Conservation (phyloP, 2,888 invertebrate genomes). For the Leptopilina myrica region DNA sequence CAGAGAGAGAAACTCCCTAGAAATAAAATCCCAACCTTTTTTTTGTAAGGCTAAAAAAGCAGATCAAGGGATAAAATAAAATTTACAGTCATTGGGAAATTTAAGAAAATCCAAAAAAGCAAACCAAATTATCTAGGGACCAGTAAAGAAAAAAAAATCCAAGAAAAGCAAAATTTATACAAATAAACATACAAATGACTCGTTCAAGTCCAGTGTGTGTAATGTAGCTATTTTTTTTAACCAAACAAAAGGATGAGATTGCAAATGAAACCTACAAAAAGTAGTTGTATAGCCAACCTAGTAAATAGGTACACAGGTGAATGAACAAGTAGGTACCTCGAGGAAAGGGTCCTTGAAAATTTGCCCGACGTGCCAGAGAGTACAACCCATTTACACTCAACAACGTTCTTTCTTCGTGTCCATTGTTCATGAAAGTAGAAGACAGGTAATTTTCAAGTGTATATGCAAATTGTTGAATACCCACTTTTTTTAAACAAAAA, state of each 20-base stretch:
- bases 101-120: too few relatives aligned
- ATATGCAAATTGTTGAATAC: constrained; percentile 30
- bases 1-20: too few relatives aligned
- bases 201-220: background rate
- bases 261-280: background rate
- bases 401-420: constrained; percentile 32
- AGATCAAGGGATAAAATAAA: background rate
- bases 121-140: too few relatives aligned
- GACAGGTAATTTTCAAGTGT: constrained; percentile 21
- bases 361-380: constrained; percentile 16
- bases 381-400: constrained; percentile 38
- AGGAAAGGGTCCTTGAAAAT: constrained; percentile 29
- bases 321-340: constrained; percentile 31
- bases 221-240: background rate
- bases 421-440: constrained; percentile 18
- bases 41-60: too few relatives aligned
- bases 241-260: background rate
- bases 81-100: too few relatives aligned
- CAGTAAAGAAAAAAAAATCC: constrained; percentile 34
- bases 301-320: constrained; percentile 31
- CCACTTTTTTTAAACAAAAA: background rate
- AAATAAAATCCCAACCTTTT: too few relatives aligned
- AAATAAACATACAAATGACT: background rate
- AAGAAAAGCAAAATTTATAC: constrained; percentile 11
- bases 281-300: background rate